These are phyloP conservation scores for Oophaga sylvatica DNA, from an alignment of 2,797 vertebrate genomes.

Conservation along the genomic window DNA sequence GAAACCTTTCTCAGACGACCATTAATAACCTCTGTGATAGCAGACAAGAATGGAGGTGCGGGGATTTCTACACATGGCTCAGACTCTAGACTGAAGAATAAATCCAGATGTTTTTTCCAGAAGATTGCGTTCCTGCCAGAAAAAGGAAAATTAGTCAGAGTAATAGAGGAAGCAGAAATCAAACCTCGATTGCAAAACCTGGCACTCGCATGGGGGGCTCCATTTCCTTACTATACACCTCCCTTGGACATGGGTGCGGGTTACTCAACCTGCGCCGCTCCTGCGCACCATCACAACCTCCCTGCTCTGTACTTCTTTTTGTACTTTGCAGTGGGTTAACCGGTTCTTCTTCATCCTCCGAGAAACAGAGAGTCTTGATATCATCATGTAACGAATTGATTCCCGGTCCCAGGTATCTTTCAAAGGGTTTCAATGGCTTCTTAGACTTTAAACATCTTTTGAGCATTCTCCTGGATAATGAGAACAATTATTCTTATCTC, in stretches of 20 bases:
- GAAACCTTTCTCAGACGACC: too few species aligned
- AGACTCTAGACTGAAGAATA: too few species aligned
- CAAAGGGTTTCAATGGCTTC: slow-evolving; percentile 26
- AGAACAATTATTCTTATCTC: slow-evolving; percentile 55
- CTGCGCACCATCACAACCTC: background rate
- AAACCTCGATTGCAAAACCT: background rate
- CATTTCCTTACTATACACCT: background rate
- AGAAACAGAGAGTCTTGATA: slow-evolving; percentile 23
- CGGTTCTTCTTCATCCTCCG: background rate
- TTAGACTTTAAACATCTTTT: slow-evolving; percentile 43
- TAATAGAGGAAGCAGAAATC: background rate
- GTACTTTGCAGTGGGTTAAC: background rate
- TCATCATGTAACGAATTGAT: slow-evolving; percentile 34
- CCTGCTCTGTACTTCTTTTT: background rate
- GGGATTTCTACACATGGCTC: too few species aligned
- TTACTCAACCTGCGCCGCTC: background rate
- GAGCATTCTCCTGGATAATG: slow-evolving; percentile 40
- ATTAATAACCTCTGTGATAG: too few species aligned
- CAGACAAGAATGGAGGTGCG: too few species aligned
- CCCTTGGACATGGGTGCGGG: too few species aligned
- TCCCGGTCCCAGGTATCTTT: slow-evolving; percentile 15
- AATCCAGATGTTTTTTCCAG: too few species aligned
- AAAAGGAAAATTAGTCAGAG: background rate
- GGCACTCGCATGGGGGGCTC: background rate
- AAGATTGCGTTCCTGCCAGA: too few species aligned